Percentiles rank a stretch among this genome's conserved stretches.
Evolutionary conservation across 2,113 vertebrate species (phyloP).

Genomic region (Alligator sinensis): DNA sequence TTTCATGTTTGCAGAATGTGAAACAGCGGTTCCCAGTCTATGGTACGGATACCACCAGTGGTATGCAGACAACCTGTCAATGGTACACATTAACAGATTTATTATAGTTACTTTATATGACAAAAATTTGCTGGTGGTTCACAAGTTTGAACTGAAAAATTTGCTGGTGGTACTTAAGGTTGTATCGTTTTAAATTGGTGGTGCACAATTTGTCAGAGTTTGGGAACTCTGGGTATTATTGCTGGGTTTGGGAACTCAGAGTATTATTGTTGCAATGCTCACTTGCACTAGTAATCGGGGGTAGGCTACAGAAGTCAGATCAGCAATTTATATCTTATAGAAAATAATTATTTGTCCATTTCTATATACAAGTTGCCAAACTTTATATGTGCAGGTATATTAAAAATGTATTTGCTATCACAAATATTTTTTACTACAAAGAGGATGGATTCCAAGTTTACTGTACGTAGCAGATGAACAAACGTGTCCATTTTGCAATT

Average conservation of each 20-base stretch:
- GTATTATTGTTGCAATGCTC: neutral
- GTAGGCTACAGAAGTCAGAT: neutral
- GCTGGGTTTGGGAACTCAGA: too few species aligned
- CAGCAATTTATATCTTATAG: neutral
- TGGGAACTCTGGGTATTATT: too few species aligned
- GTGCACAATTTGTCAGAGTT: too few species aligned
- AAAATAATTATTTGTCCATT: neutral
- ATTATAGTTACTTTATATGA: too few species aligned
- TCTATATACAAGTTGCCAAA: neutral
- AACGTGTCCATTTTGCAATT: slow-evolving; percentile 51
- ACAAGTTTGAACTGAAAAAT: too few species aligned
- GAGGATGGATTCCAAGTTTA: neutral
- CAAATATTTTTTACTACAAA: neutral
- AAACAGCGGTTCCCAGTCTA: too few species aligned
- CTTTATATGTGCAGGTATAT: neutral
- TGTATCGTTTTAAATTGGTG: too few species aligned
- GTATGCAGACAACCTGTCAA: too few species aligned
- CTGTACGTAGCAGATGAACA: slow-evolving; percentile 4
- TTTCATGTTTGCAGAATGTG: neutral
- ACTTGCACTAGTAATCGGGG: neutral
- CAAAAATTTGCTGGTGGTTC: too few species aligned
- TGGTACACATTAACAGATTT: too few species aligned
- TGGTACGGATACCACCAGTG: too few species aligned
- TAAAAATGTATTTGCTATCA: neutral
- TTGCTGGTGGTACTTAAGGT: too few species aligned